A percentile compares a stretch with the other conserved stretches of the same genome.
Conservation (phyloP, 2,113 vertebrate genomes). For the Rhynchomys soricoides region DNA sequence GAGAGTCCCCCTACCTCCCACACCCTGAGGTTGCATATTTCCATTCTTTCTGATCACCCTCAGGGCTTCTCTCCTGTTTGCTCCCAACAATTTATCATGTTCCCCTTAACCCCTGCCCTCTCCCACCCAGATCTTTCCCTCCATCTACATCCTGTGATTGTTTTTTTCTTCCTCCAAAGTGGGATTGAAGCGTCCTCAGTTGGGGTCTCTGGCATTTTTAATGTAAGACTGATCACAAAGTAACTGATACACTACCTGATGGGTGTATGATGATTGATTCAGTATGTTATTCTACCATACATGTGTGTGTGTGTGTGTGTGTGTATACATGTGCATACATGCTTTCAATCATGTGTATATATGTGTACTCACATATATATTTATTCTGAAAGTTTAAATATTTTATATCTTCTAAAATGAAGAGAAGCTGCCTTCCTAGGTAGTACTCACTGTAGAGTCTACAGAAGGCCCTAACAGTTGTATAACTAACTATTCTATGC, state of each 20-base stretch:
- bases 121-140: no score
- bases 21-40: no score
- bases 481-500: neutral
- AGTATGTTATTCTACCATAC: neutral
- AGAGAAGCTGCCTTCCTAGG: neutral
- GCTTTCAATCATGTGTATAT: no score
- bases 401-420: neutral
- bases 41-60: no score
- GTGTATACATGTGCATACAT: no score
- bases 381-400: slow-evolving; percentile 23
- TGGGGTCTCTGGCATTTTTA: neutral
- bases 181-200: no score
- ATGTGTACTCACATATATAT: neutral
- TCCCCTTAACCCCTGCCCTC: no score
- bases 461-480: neutral
- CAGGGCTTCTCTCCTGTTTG: no score
- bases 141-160: no score
- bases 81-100: no score
- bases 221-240: neutral
- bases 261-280: neutral
- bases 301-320: neutral
- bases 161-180: no score
- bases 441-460: neutral
- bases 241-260: neutral
- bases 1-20: no score